These are phyloP conservation scores for Malurus leucopterus DNA, from an alignment of 2,797 vertebrate species.

Conservation along the genomic window DNA sequence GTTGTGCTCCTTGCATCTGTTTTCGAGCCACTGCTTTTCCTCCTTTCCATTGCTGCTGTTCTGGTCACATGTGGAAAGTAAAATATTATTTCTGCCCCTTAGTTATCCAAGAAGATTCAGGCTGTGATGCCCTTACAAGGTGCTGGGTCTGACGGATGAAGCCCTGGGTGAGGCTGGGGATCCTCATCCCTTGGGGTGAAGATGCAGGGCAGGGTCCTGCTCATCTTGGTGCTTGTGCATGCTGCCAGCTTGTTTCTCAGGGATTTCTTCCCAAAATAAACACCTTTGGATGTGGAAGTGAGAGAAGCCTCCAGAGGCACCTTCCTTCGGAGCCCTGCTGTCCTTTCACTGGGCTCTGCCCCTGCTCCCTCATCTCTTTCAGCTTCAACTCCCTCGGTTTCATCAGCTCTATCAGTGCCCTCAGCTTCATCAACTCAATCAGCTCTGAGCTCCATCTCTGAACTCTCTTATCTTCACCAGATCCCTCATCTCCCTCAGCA, in stretches of 20 bases:
- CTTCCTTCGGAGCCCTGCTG: background rate
- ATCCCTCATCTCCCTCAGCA: background rate
- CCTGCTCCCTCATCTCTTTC: background rate
- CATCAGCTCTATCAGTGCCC: accelerated
- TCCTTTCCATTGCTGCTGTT: background rate
- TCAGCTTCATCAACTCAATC: background rate
- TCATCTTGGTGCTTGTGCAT: background rate
- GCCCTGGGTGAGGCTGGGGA: background rate
- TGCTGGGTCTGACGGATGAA: accelerated
- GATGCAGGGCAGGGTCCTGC: background rate
- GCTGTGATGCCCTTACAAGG: accelerated
- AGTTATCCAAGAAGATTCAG: accelerated
- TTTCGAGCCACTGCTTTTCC: background rate
- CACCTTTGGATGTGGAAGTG: background rate
- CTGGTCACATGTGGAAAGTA: accelerated
- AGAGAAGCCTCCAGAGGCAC: background rate
- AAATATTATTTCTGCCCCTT: background rate
- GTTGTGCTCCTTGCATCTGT: accelerated
- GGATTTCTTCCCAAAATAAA: background rate
- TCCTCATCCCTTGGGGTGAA: accelerated
- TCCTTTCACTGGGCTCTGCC: background rate
- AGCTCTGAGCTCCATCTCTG: background rate
- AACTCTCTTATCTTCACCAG: background rate
- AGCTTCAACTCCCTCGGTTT: background rate
- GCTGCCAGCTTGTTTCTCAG: background rate